Conservation (phyloP, 2,888 invertebrate species). For the Spisula subtruncata region DNA sequence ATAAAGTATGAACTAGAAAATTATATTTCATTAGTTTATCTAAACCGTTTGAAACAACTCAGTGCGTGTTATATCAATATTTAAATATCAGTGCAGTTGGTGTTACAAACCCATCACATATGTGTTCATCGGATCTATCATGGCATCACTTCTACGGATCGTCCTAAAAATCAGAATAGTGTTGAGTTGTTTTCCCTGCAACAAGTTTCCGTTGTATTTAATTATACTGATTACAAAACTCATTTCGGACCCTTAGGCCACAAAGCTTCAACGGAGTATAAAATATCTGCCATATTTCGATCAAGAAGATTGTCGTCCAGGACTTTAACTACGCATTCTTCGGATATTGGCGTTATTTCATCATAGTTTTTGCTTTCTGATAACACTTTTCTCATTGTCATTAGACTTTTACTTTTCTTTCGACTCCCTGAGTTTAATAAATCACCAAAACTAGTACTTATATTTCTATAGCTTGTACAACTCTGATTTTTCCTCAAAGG, state of each 20-base stretch:
- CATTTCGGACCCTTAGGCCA: slow-evolving; percentile 72
- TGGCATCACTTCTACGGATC: no score
- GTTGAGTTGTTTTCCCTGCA: no score
- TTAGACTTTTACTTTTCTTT: slow-evolving; percentile 76
- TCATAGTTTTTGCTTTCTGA: slow-evolving; percentile 59
- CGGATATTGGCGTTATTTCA: slow-evolving; percentile 64
- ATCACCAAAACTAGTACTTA: slow-evolving; percentile 71
- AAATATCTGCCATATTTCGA: slow-evolving; percentile 80
- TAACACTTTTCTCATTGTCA: slow-evolving; percentile 66
- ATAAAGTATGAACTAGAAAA: no score
- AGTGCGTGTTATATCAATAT: no score
- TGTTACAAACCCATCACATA: no score
- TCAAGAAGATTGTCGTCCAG: slow-evolving; percentile 79
- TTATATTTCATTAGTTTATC: no score
- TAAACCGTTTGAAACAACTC: no score
- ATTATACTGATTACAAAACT: neutral
- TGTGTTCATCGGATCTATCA: no score
- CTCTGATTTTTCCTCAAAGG: slow-evolving; percentile 37
- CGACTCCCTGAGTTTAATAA: slow-evolving; percentile 58
- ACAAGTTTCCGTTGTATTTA: no score
- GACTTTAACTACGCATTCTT: slow-evolving; percentile 67
- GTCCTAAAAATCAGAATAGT: no score
- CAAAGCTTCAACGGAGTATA: slow-evolving; percentile 80
- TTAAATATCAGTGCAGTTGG: no score
- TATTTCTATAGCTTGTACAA: slow-evolving; percentile 53